phyloP scores from a whole-genome alignment of 2,113 vertebrate species.

The Gymnobelideus leadbeateri region DNA sequence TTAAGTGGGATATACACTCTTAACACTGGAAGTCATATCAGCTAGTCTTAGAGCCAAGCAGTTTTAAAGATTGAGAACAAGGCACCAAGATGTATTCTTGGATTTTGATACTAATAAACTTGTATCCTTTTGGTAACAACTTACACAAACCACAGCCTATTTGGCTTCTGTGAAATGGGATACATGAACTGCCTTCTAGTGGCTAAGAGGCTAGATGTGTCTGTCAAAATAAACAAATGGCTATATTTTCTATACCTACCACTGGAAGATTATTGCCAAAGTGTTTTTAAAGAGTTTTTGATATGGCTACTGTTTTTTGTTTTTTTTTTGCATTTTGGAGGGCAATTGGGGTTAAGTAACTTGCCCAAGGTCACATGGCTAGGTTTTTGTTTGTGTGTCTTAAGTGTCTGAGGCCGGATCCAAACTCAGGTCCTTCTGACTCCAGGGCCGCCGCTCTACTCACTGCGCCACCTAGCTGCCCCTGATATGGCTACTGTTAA shows the following conservation, averaged over 20 bases:
- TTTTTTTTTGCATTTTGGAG: too few relatives aligned
- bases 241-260: not conserved
- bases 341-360: too few relatives aligned
- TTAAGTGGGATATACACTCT: not conserved
- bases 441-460: too few relatives aligned
- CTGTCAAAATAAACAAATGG: not conserved
- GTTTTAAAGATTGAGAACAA: slow-evolving; percentile 14
- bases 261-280: not conserved
- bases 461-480: too few relatives aligned
- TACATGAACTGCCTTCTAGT: not conserved
- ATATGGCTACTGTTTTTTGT: not conserved
- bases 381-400: too few relatives aligned
- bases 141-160: not conserved
- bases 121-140: not conserved
- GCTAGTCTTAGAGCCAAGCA: not conserved
- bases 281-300: not conserved
- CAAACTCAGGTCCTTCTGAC: too few relatives aligned
- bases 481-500: too few relatives aligned
- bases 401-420: too few relatives aligned
- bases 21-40: not conserved
- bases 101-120: not conserved
- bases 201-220: not conserved
- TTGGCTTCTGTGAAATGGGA: not conserved
- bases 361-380: too few relatives aligned
- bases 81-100: not conserved